Evolutionary conservation across 2,113 vertebrate genomes (phyloP).

Genomic region (Micromys minutus): DNA sequence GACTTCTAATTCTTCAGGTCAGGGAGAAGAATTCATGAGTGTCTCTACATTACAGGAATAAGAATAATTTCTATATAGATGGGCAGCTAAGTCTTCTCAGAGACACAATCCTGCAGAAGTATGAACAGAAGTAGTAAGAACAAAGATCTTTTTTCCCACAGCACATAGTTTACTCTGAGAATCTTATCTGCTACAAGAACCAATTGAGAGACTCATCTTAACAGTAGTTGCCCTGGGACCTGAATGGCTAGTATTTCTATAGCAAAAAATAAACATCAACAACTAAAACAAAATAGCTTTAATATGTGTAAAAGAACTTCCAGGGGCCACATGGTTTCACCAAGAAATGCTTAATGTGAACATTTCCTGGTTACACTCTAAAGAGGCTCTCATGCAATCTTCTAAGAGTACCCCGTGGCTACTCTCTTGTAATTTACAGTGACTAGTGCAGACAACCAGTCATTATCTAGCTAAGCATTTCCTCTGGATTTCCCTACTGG

Average conservation of each 20-base stretch:
- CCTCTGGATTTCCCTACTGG: too few species aligned
- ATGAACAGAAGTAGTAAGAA: background rate
- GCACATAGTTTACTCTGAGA: background rate
- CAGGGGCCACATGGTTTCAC: too few species aligned
- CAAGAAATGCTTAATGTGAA: too few species aligned
- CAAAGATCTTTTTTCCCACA: background rate
- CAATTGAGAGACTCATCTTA: background rate
- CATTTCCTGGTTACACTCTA: background rate
- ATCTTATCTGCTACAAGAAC: background rate
- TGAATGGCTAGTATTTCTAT: background rate
- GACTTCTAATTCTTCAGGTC: background rate
- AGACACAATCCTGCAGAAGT: background rate
- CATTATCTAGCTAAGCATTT: background rate
- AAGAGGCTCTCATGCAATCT: background rate
- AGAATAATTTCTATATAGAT: background rate
- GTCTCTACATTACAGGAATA: background rate
- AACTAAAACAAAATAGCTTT: background rate
- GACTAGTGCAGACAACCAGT: background rate
- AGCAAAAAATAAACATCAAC: background rate
- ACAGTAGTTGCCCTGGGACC: fast-evolving
- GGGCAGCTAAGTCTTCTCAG: background rate
- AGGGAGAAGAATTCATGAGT: background rate
- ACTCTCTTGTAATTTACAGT: background rate
- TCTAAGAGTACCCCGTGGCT: background rate
- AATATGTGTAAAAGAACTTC: background rate